Base-by-base conservation (phyloP, 1,140 invertebrate species). In the Apolygus lucorum region DNA sequence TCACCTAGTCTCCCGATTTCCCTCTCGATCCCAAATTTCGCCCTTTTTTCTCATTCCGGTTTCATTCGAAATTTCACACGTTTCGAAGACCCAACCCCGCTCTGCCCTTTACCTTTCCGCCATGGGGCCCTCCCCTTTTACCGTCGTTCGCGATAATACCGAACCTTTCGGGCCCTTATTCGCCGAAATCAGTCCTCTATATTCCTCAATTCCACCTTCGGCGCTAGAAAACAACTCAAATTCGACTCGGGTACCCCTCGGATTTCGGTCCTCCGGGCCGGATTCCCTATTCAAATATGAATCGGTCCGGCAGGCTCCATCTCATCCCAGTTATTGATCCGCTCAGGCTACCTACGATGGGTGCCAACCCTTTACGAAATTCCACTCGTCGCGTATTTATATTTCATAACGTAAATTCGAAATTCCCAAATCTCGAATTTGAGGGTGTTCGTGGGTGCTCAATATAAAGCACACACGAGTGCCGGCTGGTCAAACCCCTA, bases 301-400 rank as follows among this genome's bases (percentile, higher is more conserved):
- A 59, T 59, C 34, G 22, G 11, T 59, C 54, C 54, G 54, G 2
- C 22, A 21, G 22, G 34, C 17, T 42, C 34, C 54, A 59, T 59
- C 54, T 59, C 54, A 11, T 8, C 54, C 54, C 54, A 59, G 54
- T 59, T 59, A 59, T 59, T 59, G 54, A 59, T 59, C 54, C 54
- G 54, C 54, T 13, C 13, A 59, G 54, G 54, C 54, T 59, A 42
- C 34, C 54, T 13, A 59, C 22, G 54, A 21, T 24, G 54, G 54
- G 54, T 24, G 2, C 11, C 54, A 24, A 21, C 54, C 54, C 54
- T 59, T 59, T 42, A 42, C 17, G 17, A 42, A 42, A 42, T 17
- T 42, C n/a, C n/a, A n/a, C n/a, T n/a, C n/a, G n/a, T n/a, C n/a
- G n/a, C n/a, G n/a, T n/a, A n/a, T n/a, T n/a, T n/a, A n/a, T n/a